Evolutionary conservation across 2,113 vertebrate species (phyloP), one percentile per base, ranked within the genome.

Genomic region (Archilochus colubris): DNA sequence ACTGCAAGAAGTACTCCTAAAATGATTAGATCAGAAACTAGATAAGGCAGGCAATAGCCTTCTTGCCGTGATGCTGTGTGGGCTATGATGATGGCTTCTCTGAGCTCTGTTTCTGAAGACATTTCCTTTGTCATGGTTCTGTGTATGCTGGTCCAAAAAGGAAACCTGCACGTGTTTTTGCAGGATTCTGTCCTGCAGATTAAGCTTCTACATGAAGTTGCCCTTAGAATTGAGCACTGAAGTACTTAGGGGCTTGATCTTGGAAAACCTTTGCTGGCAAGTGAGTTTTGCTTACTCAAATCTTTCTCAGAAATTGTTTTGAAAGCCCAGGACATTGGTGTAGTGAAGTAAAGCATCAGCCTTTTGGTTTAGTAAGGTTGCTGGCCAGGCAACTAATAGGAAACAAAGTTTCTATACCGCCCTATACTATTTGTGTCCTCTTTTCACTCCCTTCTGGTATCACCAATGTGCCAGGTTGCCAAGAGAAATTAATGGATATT

Each of bases 21-120:
- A 85, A 79, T 59, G 25, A n/a, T 63, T 64, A 43, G 19, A 43
- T 36, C 6, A 7, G 33, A 72, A 91, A 43, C 9, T 7, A 75
- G 48, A 51, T 19, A 75, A 78, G 20, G 24, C 1, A 1, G 27
- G 50, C 50, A 62, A 88, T 58, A 5, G 4, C 30, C 38, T 82
- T 40, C 33, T 88, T 0, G 0, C 31, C 40, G 21, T 23, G 62
- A 28, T 0, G 2, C 14, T 63, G 19, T 68, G 82, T 70, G 63
- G 74, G 40, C 24, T 75, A 25, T 4, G 7, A 27, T 43, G 24
- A 14, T 43, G 57, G n/a, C 22, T 78, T 67, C 59, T 58, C 24
- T 77, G 75, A 44, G 24, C 25, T 84, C 54, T 31, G 24, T 23
- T 94, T 82, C 40, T 80, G 16, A 13, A 64, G 30, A 25, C 3